These are phyloP conservation scores for Melanotaenia duboulayi DNA, from an alignment of 2,113 vertebrate genomes.

Conservation along the genomic window DNA sequence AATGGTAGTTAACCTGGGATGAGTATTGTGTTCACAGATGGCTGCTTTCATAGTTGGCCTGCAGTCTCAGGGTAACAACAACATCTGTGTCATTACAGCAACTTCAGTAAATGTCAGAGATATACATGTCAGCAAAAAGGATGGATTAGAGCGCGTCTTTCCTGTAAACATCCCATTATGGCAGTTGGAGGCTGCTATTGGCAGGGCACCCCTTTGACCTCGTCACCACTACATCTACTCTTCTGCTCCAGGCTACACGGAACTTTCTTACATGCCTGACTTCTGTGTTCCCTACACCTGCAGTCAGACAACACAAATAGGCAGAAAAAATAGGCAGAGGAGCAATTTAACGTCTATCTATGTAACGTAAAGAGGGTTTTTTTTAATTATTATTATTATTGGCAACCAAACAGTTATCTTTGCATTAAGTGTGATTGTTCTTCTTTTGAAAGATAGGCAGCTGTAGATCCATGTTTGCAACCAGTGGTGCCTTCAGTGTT, in stretches of 20 bases:
- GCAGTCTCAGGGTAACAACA: conserved; percentile 45
- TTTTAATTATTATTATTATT: no score
- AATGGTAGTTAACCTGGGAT: conserved; percentile 78
- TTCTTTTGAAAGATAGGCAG: no score
- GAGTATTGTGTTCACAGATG: conserved; percentile 63
- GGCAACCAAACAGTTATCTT: no score
- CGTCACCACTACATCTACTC: background rate
- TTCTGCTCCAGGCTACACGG: background rate
- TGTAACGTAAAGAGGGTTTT: background rate
- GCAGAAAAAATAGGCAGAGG: background rate
- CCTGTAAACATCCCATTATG: conserved; percentile 35
- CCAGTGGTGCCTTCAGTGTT: no score
- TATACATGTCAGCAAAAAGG: conserved; percentile 42
- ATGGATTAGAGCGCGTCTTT: conserved; percentile 25
- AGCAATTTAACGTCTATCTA: background rate
- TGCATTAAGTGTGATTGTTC: no score
- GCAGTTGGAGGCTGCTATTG: conserved; percentile 11
- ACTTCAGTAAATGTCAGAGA: conserved; percentile 72
- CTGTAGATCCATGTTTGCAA: no score
- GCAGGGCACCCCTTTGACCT: background rate
- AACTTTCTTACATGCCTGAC: background rate
- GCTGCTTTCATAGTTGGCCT: conserved; percentile 45
- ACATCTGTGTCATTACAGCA: conserved; percentile 49
- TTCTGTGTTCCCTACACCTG: background rate
- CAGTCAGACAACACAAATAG: background rate